Conservation (phyloP, 2,797 vertebrate genomes). For the Brotogeris chrysoptera region DNA sequence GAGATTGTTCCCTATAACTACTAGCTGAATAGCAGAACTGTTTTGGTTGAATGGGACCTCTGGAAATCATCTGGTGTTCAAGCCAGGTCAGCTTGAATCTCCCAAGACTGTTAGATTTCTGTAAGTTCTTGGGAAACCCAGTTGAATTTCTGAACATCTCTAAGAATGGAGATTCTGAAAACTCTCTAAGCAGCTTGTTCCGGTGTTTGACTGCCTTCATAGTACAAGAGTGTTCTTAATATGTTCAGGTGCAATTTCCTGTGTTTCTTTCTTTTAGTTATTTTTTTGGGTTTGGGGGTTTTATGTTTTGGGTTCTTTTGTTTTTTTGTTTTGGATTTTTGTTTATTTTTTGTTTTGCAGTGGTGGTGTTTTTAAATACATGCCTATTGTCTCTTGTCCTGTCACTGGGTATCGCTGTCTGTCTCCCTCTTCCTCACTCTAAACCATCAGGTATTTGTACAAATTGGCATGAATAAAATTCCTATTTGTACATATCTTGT, state of each 20-base stretch:
- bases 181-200: not conserved
- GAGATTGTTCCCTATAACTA: not conserved
- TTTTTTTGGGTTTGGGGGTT: not conserved
- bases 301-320: not conserved
- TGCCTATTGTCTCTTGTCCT: not conserved
- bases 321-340: not conserved
- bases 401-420: not conserved
- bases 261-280: not conserved
- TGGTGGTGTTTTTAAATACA: not conserved
- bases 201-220: not conserved
- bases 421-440: not conserved
- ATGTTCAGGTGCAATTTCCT: not conserved
- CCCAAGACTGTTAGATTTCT: not conserved
- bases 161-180: not conserved
- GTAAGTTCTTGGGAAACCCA: not conserved
- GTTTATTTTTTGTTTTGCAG: not conserved
- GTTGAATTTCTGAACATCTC: not conserved
- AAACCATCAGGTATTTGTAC: not conserved
- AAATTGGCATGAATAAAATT: not conserved
- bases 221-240: not conserved
- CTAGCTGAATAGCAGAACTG: not conserved
- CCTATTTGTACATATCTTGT: not conserved
- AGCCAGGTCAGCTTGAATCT: not conserved
- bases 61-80: not conserved
- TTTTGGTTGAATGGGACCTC: not conserved